Evolutionary conservation across 2,888 invertebrate genomes (phyloP).

Genomic region (Drosophila demipolita): DNA sequence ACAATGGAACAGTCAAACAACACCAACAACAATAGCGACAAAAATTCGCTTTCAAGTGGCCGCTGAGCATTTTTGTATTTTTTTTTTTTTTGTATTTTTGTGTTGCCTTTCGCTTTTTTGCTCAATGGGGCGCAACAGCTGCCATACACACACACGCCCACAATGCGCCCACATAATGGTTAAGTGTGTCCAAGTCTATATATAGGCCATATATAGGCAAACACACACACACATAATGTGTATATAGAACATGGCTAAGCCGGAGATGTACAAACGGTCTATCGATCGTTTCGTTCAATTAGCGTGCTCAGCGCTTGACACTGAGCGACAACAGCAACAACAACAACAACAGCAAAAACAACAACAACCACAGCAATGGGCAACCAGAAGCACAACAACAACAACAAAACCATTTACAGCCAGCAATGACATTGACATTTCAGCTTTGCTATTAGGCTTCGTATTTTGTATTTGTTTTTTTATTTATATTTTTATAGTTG

Average conservation of each 20-base stretch:
- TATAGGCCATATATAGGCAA: conserved; percentile 25
- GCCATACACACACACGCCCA: conserved; percentile 52
- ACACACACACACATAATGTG: conserved; percentile 10
- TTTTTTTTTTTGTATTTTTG: neutral
- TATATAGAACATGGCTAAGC: conserved; percentile 23
- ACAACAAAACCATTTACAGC: conserved; percentile 21
- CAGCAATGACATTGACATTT: conserved; percentile 74
- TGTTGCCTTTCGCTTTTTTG: conserved; percentile 70
- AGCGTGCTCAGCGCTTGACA: conserved; percentile 55
- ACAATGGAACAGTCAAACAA: conserved; percentile 32
- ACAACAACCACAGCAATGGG: conserved; percentile 9
- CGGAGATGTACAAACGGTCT: conserved; percentile 51
- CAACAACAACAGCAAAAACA: conserved; percentile 11
- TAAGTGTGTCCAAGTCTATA: conserved; percentile 36
- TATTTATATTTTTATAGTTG: conserved; percentile 11
- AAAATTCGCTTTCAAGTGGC: conserved; percentile 64
- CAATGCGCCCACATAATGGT: conserved; percentile 46
- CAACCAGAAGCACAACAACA: conserved; percentile 30
- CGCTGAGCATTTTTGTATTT: conserved; percentile 33
- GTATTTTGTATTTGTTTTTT: conserved; percentile 36
- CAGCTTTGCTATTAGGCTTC: conserved; percentile 59
- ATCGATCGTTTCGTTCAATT: conserved; percentile 72
- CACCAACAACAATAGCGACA: conserved; percentile 39
- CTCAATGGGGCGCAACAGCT: conserved; percentile 75
- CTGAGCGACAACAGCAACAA: conserved; percentile 25